These are phyloP conservation scores for Nomada lathburiana DNA, from an alignment of 2,888 invertebrate species.

Conservation along the genomic window DNA sequence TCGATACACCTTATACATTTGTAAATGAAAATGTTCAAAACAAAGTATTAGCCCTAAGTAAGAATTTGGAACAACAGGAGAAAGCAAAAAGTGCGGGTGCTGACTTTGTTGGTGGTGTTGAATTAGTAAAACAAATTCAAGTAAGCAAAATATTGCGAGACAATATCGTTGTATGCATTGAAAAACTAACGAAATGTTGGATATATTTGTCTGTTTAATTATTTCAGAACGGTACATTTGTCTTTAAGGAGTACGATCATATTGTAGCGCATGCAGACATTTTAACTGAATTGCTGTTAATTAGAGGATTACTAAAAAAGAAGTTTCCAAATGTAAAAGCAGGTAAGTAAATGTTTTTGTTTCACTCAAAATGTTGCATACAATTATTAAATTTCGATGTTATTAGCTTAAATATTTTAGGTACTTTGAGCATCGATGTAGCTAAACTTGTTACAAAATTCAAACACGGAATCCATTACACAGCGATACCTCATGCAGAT, in stretches of 20 bases:
- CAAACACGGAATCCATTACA: constrained; percentile 89
- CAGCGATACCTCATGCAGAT: constrained; percentile 88
- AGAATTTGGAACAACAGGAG: constrained; percentile 87
- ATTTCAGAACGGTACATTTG: constrained; percentile 88
- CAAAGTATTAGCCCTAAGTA: constrained; percentile 90
- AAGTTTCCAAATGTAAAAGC: constrained; percentile 89
- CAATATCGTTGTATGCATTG: too few relatives aligned
- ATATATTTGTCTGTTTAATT: constrained; percentile 17
- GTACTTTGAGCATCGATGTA: constrained; percentile 89
- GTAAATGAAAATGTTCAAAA: constrained; percentile 89
- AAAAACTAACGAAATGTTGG: neutral
- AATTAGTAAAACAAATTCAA: constrained; percentile 91
- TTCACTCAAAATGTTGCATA: neutral
- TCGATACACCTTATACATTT: constrained; percentile 89
- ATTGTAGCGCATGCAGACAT: constrained; percentile 93
- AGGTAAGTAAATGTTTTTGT: constrained; percentile 64
- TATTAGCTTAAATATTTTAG: constrained; percentile 78
- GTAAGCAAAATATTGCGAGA: constrained; percentile 78
- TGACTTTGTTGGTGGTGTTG: constrained; percentile 89
- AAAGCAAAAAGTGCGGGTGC: constrained; percentile 90
- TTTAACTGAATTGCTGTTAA: constrained; percentile 89
- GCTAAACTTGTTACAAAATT: constrained; percentile 87
- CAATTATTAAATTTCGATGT: neutral
- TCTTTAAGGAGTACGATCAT: constrained; percentile 89
- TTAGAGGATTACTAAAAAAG: constrained; percentile 91